A percentile compares a stretch with the other conserved stretches of the same genome.
Conservation (phyloP, 2,888 invertebrate genomes). For the Athalia cordata region DNA sequence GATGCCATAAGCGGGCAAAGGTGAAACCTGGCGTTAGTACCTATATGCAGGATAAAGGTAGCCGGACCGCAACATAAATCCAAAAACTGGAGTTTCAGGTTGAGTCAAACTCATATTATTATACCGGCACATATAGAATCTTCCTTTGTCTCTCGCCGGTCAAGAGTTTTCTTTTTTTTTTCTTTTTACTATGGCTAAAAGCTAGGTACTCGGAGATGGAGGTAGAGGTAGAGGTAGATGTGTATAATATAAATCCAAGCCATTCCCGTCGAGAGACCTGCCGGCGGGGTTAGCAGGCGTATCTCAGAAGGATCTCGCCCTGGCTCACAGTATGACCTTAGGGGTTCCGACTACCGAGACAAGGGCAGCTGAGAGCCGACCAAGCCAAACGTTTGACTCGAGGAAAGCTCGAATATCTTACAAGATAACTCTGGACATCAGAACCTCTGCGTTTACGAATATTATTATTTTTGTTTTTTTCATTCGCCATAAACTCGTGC, state of each 20-base stretch:
- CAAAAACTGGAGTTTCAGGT: conserved; percentile 41
- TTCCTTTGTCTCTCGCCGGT: conserved; percentile 39
- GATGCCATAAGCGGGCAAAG: background rate
- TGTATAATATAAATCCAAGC: conserved; percentile 13
- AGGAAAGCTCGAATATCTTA: too few relatives aligned
- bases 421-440: too few relatives aligned
- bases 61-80: conserved; percentile 17
- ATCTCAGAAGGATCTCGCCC: conserved; percentile 40
- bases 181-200: too few relatives aligned
- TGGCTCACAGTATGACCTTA: conserved; percentile 34
- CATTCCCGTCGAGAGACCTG: background rate
- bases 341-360: conserved; percentile 17
- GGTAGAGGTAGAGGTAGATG: background rate
- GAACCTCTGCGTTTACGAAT: too few relatives aligned
- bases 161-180: background rate
- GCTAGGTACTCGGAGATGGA: too few relatives aligned
- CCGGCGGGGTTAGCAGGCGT: conserved; percentile 21
- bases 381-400: background rate
- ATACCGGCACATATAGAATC: conserved; percentile 15
- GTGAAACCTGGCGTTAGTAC: conserved; percentile 19
- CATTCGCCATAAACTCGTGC: too few relatives aligned
- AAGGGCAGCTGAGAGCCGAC: background rate
- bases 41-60: conserved; percentile 8
- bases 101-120: conserved; percentile 30
- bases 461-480: too few relatives aligned